Base-by-base conservation (phyloP, 1,140 invertebrate species). In the Charaxes varanes region DNA sequence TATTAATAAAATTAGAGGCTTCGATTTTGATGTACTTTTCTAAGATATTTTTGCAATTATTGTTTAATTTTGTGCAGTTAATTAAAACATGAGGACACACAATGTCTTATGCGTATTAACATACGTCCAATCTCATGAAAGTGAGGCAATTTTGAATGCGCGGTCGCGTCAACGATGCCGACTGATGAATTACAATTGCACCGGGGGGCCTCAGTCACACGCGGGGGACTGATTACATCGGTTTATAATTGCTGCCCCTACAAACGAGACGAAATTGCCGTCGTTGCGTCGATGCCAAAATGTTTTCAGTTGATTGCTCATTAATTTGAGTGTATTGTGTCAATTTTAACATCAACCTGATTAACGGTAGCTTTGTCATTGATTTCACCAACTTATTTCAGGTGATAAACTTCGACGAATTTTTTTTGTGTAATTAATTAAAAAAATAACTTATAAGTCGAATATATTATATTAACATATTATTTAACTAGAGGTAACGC, bases 261-360 rank as follows among this genome's bases (percentile, higher is more conserved):
- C 68, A 72, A 72, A 70, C 66, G 68, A 76, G 59, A 53, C 53
- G 48, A 53, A 66, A 60, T 54, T 58, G 61, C 54, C 62, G n/a
- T n/a, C n/a, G n/a, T n/a, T 50, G 52, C 57, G 43, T 35, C 44
- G 60, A 68, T 69, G 58, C 45, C 52, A 55, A 55, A 76, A 76
- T 72, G 67, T 68, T 76, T 76, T 72, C 60, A 51, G 50, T 58
- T 62, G 56, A 63, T 59, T 57, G 49, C 57, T 61, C 64, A 70
- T 76, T 72, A 70, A 72, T 69, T 76, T 70, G 66, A 61, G 55
- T 62, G 59, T 65, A 72, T 70, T 76, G 66, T 69, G 58, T 72
- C 54, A 67, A 58, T 61, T 58, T 52, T 53, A 61, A 67, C 67
- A 71, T 66, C 62, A 64, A 62, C 54, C 60, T 63, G 60, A 70